Evolutionary conservation across 2,797 vertebrate genomes (phyloP), one percentile per base, ranked within the genome.

Genomic region (Pangasius mekongensis): DNA sequence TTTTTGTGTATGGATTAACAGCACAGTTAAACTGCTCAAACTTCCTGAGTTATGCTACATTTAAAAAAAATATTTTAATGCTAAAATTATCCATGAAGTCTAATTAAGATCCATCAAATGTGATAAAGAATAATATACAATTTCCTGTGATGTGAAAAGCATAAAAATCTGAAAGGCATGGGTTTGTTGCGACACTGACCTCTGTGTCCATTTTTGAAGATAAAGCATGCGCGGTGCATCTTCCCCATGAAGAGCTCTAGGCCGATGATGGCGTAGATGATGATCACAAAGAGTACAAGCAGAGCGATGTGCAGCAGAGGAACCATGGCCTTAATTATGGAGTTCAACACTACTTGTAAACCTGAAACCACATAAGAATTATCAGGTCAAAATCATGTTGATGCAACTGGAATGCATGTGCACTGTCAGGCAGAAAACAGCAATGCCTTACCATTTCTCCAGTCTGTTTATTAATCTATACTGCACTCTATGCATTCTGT

Each of bases 261-360:
- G 91, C 98, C 98, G n/a, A 99, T 99, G 94, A 99, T 99, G 93
- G 98, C 98, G 7, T 99, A 99, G 95, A 99, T 99, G 92, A 99
- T 99, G 94, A 99, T 99, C 94, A 99, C 98, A 60, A 99, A 99
- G 87, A 99, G 97, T 92, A 99, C 98, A 84, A 99, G 96, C 92
- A 99, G 96, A 90, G 98, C 98, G n/a, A 99, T 99, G 62, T 99
- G 98, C 93, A 99, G 96, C 93, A 99, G 95, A 86, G 98, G 98
- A 76, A 99, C 98, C 98, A 99, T 99, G 96, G 98, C 98, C 97
- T 99, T 99, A 94, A 99, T 99, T 92, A 99, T 99, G 94, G 98
- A 99, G 95, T 99, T 99, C 95, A 99, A 95, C 94, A 99, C 98
- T 92, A 99, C 98, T 94, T 99, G 98, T 93, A 99, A 98, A 97